Evolutionary conservation across 2,888 invertebrate species (phyloP), one percentile per base, ranked within the genome.

Genomic region (Hydrotaea cyrtoneurina): DNA sequence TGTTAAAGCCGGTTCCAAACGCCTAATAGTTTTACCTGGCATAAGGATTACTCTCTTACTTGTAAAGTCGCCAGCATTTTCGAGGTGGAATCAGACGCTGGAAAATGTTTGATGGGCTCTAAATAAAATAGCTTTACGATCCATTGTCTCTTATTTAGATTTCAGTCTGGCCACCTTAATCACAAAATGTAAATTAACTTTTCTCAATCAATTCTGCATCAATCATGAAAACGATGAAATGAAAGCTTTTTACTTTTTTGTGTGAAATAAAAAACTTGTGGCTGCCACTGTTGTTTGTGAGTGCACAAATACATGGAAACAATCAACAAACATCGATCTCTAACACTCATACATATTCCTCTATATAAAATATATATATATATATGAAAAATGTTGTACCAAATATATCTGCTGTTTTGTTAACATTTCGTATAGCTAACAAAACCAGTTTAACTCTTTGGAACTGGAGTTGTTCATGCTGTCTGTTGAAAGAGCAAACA

Each of bases 371-470:
- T n/a, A n/a, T n/a, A n/a, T n/a, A n/a, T n/a, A n/a, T n/a, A n/a
- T n/a, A n/a, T n/a, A n/a, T n/a, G n/a, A n/a, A n/a, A n/a, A n/a
- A n/a, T 55, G 31, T 64, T 46, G 46, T 69, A n/a, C n/a, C 46
- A 66, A 23, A 26, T 15, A 59, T 59, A 59, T 23, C 26, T 59
- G 59, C 23, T 26, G 21, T 59, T 59, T 59, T n/a, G 4, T 59
- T 4, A 15, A 59, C 23, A 59, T 59, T 59, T 69, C 46, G 21
- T 23, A 46, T 69, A 69, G 11, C 15, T 2, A 69, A 69, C 23
- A 69, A 69, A 69, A 69, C 69, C 69, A 46, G 69, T 69, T 69
- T 69, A 66, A 66, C 66, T 39, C n/a, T 39, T 66, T 39, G 19
- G 36, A 21, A 66, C 19, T 66, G 69, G 69, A 69, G 46, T 43